Conservation (phyloP, 2,113 vertebrate species). For the Gymnocephalus cernua region DNA sequence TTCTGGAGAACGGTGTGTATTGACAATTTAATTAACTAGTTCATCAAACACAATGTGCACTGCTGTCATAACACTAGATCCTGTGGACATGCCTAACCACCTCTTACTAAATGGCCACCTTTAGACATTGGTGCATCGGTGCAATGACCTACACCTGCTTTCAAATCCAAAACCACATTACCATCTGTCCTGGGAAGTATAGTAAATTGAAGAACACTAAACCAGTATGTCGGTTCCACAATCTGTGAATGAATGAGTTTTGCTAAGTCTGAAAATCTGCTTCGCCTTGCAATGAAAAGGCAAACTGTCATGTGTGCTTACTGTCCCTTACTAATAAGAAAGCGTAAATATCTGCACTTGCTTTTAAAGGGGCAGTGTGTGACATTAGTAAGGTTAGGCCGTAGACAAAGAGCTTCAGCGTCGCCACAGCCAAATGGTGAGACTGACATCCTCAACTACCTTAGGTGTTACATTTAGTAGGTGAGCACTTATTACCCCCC, state of each 20-base stretch:
- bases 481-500: neutral
- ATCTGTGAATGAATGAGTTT: neutral
- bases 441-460: neutral
- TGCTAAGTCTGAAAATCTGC: neutral
- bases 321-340: neutral
- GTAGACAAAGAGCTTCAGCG: neutral
- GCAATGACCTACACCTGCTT: neutral
- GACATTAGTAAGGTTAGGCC: neutral
- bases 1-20: neutral
- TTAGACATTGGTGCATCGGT: neutral
- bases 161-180: neutral
- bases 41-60: neutral
- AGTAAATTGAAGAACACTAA: neutral
- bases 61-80: neutral
- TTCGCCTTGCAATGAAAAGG: neutral
- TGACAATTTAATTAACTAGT: conserved; percentile 13
- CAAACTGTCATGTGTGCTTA: neutral
- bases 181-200: neutral
- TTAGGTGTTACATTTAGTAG: conserved; percentile 12
- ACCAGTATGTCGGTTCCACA: neutral
- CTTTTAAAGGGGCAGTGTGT: neutral
- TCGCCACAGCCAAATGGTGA: neutral
- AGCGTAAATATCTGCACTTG: neutral
- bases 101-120: neutral
- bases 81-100: neutral